Percentiles rank a stretch among this genome's conserved stretches.
phyloP scores from a whole-genome alignment of 1,140 invertebrate genomes.

The Cylas formicarius region DNA sequence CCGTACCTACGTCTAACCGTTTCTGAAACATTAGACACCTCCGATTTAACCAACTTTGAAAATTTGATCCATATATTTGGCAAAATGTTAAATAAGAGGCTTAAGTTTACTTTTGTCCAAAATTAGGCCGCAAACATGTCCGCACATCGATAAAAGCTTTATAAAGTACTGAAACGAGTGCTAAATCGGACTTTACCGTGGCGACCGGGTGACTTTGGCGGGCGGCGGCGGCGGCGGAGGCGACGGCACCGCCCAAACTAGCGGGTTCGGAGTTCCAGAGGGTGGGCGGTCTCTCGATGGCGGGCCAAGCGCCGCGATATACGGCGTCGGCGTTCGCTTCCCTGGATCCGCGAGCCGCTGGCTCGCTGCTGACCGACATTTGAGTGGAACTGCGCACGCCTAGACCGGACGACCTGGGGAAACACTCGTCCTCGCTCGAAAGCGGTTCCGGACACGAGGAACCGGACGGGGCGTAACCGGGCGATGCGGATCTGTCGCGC shows the following conservation, averaged over 20 bases:
- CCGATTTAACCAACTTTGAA: too few species aligned
- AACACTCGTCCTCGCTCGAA: slow-evolving; percentile 41
- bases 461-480: slow-evolving; percentile 19
- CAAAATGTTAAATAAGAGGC: too few species aligned
- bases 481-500: slow-evolving; percentile 18
- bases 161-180: too few species aligned
- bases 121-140: too few species aligned
- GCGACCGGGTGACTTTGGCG: too few species aligned
- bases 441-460: slow-evolving; percentile 10
- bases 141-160: too few species aligned
- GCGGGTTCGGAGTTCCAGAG: slow-evolving; percentile 50
- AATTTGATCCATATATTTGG: too few species aligned
- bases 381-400: slow-evolving; percentile 32
- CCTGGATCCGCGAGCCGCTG: slow-evolving; percentile 22
- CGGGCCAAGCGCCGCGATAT: slow-evolving; percentile 65
- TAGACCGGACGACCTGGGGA: slow-evolving; percentile 15
- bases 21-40: too few species aligned
- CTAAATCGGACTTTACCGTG: too few species aligned
- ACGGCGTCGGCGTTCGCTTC: slow-evolving; percentile 28
- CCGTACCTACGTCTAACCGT: too few species aligned
- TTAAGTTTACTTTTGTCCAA: too few species aligned
- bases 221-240: too few species aligned
- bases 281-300: slow-evolving; percentile 47
- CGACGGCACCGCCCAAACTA: slow-evolving; percentile 26
- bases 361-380: slow-evolving; percentile 40